Evolutionary conservation across 1,140 invertebrate genomes (phyloP).

Genomic region (Diploscapter pachys): DNA sequence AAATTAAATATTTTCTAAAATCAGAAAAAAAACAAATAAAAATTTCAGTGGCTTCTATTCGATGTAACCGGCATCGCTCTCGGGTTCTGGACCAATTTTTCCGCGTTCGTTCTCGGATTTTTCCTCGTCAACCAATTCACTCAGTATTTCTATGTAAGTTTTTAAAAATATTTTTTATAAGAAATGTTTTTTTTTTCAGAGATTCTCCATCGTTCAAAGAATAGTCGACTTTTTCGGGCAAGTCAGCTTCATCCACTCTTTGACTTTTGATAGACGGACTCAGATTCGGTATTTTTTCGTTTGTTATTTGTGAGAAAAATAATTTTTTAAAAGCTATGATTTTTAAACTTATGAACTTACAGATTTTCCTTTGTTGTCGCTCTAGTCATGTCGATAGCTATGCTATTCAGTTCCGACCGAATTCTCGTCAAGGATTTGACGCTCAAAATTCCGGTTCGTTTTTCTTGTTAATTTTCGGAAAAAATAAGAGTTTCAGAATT

Average conservation of each 20-base stretch:
- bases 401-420: neutral
- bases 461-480: neutral
- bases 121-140: slow-evolving; percentile 19
- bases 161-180: neutral
- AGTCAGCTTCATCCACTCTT: neutral
- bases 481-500: slow-evolving; percentile 6
- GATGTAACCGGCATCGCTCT: slow-evolving; percentile 17
- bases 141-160: neutral
- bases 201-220: neutral
- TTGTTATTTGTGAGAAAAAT: too few species aligned
- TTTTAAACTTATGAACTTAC: too few species aligned
- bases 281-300: too few species aligned
- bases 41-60: slow-evolving; percentile 30
- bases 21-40: too few species aligned
- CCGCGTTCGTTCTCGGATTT: slow-evolving; percentile 34
- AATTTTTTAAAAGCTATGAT: too few species aligned
- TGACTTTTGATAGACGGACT: too few species aligned
- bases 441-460: neutral
- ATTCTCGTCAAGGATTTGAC: neutral
- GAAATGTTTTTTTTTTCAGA: neutral
- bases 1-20: neutral
- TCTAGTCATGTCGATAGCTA: too few species aligned
- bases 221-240: slow-evolving; percentile 5
- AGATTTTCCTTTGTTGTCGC: too few species aligned
- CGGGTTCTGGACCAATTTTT: slow-evolving; percentile 33